Evolutionary conservation across 2,113 vertebrate species (phyloP).

Genomic region (Atlantisia rogersi): DNA sequence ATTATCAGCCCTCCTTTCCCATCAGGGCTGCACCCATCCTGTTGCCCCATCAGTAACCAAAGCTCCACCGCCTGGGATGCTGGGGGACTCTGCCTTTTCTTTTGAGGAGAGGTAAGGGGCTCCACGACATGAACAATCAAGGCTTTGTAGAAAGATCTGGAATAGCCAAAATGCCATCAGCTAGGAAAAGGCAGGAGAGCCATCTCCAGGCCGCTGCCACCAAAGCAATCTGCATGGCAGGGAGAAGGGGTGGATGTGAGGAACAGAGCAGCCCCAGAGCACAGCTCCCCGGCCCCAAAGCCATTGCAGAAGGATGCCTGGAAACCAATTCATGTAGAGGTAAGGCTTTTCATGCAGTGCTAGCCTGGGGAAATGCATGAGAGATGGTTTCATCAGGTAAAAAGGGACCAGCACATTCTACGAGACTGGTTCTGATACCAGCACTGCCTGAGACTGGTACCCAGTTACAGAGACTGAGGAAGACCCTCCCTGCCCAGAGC

Average conservation of each 20-base stretch:
- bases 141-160: not conserved
- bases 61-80: accelerated
- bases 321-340: not conserved
- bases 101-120: not conserved
- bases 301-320: not conserved
- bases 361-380: not conserved
- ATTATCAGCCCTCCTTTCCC: not conserved
- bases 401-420: not conserved
- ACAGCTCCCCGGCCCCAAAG: not conserved
- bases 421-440: not conserved
- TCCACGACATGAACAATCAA: not conserved
- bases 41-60: not conserved
- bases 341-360: not conserved
- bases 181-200: slow-evolving; percentile 45
- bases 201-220: slow-evolving; percentile 49
- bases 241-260: not conserved
- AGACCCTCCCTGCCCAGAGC: accelerated
- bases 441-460: not conserved
- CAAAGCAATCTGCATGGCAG: not conserved
- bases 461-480: not conserved
- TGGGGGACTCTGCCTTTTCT: not conserved
- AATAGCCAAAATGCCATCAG: not conserved
- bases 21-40: not conserved
- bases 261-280: not conserved
- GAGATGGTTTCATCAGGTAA: not conserved